A percentile compares a stretch with the other conserved stretches of the same genome.
Conservation (phyloP, 2,888 invertebrate genomes). For the Noctua janthe region DNA sequence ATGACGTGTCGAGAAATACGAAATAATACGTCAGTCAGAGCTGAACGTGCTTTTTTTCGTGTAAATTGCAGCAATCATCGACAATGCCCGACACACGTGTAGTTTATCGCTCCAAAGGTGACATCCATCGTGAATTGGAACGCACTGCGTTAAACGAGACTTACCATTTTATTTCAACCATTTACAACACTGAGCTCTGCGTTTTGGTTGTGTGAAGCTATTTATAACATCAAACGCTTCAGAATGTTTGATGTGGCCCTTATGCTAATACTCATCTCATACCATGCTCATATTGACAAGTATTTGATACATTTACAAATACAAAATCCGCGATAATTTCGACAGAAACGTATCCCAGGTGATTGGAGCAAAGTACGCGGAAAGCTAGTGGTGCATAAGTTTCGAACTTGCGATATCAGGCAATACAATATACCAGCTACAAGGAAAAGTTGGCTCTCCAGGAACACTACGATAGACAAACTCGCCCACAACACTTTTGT, state of each 20-base stretch:
- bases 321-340: background rate
- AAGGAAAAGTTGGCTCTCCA: constrained; percentile 43
- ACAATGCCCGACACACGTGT: constrained; percentile 28
- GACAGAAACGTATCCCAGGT: constrained; percentile 14
- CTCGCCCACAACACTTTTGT: constrained; percentile 49
- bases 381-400: constrained; percentile 31
- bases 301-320: constrained; percentile 4
- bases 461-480: constrained; percentile 46
- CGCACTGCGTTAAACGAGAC: constrained; percentile 45
- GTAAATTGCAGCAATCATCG: constrained; percentile 51
- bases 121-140: constrained; percentile 51
- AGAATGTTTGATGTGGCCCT: constrained; percentile 30
- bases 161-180: constrained; percentile 51
- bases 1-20: constrained; percentile 18
- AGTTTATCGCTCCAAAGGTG: constrained; percentile 43
- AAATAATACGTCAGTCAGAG: constrained; percentile 29
- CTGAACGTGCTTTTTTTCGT: constrained; percentile 28
- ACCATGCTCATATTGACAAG: constrained; percentile 23
- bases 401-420: constrained; percentile 46
- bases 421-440: constrained; percentile 44
- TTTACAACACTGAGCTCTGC: constrained; percentile 36
- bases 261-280: constrained; percentile 21
- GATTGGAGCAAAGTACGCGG: constrained; percentile 31
- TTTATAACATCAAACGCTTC: constrained; percentile 54
- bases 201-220: constrained; percentile 35